Evolutionary conservation across 1,140 invertebrate genomes (phyloP).

Genomic region (Scaptomyza hsui): DNA sequence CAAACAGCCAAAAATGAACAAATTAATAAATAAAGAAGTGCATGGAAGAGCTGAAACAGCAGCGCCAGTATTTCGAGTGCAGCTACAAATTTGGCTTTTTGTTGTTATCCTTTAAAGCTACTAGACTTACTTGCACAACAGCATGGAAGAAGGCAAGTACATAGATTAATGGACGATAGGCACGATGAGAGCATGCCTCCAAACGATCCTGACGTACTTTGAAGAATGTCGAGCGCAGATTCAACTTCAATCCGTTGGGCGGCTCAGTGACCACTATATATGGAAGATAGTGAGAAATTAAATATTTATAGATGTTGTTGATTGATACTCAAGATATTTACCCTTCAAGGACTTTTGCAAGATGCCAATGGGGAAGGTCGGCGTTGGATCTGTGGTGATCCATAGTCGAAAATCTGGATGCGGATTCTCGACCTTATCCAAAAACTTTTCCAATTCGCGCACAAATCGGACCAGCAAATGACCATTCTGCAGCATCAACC

Average conservation of each 20-base stretch:
- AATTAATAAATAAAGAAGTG: slow-evolving; percentile 77
- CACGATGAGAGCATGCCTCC: slow-evolving; percentile 89
- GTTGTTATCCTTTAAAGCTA: slow-evolving; percentile 24
- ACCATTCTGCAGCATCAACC: slow-evolving; percentile 96
- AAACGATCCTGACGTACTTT: slow-evolving; percentile 90
- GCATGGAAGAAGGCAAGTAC: slow-evolving; percentile 96
- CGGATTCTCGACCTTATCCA: slow-evolving; percentile 91
- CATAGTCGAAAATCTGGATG: slow-evolving; percentile 96
- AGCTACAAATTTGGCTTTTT: slow-evolving; percentile 50
- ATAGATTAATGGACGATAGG: slow-evolving; percentile 91
- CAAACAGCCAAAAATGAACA: slow-evolving; percentile 60
- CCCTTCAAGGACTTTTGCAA: slow-evolving; percentile 93
- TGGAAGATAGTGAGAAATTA: background rate
- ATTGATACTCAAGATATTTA: slow-evolving; percentile 65
- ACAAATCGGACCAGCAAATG: slow-evolving; percentile 93
- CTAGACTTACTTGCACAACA: slow-evolving; percentile 89
- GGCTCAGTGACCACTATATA: slow-evolving; percentile 93
- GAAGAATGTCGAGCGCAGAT: slow-evolving; percentile 94
- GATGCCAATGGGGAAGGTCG: slow-evolving; percentile 94
- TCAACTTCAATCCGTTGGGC: slow-evolving; percentile 94
- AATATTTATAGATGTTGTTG: slow-evolving; percentile 2
- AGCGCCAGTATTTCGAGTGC: slow-evolving; percentile 29
- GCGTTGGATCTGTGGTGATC: slow-evolving; percentile 94
- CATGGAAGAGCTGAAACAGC: slow-evolving; percentile 42
- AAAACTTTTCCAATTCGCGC: slow-evolving; percentile 90